These are phyloP conservation scores for Pseudopleuronectes americanus DNA, from an alignment of 2,797 vertebrate genomes.

Conservation along the genomic window DNA sequence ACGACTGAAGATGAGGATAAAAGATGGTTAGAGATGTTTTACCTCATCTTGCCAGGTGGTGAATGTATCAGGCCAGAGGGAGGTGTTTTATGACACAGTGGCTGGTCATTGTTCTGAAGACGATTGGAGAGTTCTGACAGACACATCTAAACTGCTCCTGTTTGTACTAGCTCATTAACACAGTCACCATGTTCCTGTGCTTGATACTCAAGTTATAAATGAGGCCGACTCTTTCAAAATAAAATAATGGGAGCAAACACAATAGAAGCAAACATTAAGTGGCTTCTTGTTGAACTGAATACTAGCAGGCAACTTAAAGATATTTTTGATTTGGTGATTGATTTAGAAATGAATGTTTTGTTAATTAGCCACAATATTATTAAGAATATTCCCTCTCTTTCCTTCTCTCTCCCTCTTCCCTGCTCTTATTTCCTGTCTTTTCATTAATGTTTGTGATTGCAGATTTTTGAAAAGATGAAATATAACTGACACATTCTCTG, in stretches of 20 bases:
- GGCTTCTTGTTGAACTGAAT: no score
- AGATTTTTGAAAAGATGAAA: neutral
- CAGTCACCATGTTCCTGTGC: no score
- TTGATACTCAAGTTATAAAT: no score
- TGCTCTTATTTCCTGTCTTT: neutral
- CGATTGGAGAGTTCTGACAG: slow-evolving; percentile 2
- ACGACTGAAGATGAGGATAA: neutral
- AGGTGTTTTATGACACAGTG: neutral
- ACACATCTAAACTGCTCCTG: neutral
- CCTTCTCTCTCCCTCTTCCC: neutral
- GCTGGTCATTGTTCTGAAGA: neutral
- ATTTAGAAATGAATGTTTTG: no score
- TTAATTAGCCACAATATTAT: no score
- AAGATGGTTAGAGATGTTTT: neutral
- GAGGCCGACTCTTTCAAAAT: no score
- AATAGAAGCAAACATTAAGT: no score
- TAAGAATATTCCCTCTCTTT: no score
- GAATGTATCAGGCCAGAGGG: neutral
- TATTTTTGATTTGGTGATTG: no score
- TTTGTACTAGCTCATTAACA: neutral
- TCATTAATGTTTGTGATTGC: neutral
- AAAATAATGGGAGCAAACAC: no score
- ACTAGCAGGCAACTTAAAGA: no score
- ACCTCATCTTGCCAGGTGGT: neutral
- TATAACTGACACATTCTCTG: no score